phyloP scores from a whole-genome alignment of 2,113 vertebrate species.

The Leiothrix lutea region DNA sequence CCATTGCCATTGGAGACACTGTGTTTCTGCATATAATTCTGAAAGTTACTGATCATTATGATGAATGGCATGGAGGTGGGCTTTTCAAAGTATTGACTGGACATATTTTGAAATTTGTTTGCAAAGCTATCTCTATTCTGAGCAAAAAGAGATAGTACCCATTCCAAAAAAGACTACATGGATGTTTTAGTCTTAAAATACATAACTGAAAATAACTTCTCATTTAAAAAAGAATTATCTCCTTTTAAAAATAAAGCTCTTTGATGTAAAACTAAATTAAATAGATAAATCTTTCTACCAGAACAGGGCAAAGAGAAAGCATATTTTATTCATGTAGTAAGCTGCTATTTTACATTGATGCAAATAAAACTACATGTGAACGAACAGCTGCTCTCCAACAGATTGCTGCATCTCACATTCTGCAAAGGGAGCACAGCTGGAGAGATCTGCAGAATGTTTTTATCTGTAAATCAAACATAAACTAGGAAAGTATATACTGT shows the following conservation, averaged over 20 bases:
- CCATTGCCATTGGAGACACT: not conserved
- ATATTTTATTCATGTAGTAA: conserved; percentile 73
- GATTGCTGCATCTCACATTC: conserved; percentile 29
- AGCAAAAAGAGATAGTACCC: not conserved
- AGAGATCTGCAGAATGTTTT: conserved; percentile 43
- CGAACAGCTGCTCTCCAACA: conserved; percentile 68
- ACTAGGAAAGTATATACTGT: conserved; percentile 25
- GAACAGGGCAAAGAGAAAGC: not conserved
- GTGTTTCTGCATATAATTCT: not conserved
- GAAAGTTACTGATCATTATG: not conserved
- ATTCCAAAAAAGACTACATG: not conserved
- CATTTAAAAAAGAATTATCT: not conserved
- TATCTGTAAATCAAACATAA: conserved; percentile 66
- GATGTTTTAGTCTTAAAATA: not conserved
- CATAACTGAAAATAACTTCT: not conserved
- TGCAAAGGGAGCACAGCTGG: conserved; percentile 66
- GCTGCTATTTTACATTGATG: conserved; percentile 63
- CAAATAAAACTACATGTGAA: conserved; percentile 67
- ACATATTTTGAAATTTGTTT: not conserved
- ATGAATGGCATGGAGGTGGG: not conserved
- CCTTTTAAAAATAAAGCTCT: conserved; percentile 12
- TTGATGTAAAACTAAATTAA: conserved; percentile 16
- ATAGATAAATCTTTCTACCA: conserved; percentile 26
- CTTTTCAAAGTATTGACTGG: not conserved
- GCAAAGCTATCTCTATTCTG: not conserved